Evolutionary conservation across 2,888 invertebrate genomes (phyloP), one percentile per base, ranked within the genome.

Genomic region (Cheilosia variabilis): DNA sequence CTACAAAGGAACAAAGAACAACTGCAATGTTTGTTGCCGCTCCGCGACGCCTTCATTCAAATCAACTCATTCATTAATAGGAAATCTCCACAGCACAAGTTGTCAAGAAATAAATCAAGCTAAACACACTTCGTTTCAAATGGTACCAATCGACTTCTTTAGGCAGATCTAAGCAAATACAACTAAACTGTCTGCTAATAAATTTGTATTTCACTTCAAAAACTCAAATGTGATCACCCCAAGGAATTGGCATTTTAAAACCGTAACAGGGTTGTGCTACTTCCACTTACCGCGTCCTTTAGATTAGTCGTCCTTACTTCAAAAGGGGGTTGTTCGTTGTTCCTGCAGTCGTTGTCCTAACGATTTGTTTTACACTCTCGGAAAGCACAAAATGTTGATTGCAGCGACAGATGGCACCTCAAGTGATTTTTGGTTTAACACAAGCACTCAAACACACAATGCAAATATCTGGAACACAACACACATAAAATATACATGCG

Each of bases 371-470:
- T 76, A 47, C 53, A 76, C 69, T 62, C 68, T 65, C 34, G 34
- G 68, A 60, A 77, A 43, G 15, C 50, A 1, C 6, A 58, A 75
- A 71, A 69, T 66, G 76, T 65, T 76, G 62, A 72, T 81, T 66
- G 27, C 80, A 27, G 66, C 71, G 81, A 76, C 86, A 86, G 86
- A 76, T 86, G 86, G 62, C 52, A 68, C 58, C 66, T 72, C 45
- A 57, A 72, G n/a, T 69, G 57, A 63, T 82, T 80, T 71, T 52
- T 60, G 55, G 65, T 37, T 57, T 53, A 27, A 58, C 10, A 60
- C 34, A 72, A 72, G 68, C 45, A 81, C 57, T 72, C 6, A 2
- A 68, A 75, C 57, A 71, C 53, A 73, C 41, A 68, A 66, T 7
- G 19, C 9, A 47, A 17, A 17, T 57, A 22, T 60, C 34, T 55